Evolutionary conservation across 2,888 invertebrate species (phyloP).

Genomic region (Phaedon cochleariae): DNA sequence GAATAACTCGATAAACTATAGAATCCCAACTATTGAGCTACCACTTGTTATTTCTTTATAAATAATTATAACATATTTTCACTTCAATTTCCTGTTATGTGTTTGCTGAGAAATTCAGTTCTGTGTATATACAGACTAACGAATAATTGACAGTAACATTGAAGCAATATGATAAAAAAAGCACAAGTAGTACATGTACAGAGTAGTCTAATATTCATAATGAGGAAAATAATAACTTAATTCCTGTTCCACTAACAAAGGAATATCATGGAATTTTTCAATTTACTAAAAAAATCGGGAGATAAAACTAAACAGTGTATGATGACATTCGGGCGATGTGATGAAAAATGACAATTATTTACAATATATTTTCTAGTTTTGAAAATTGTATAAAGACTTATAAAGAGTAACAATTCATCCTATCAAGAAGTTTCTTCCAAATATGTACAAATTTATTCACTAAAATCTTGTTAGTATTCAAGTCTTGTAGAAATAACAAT

Average conservation of each 20-base stretch:
- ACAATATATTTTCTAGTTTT: constrained; percentile 36
- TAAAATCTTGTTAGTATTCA: constrained; percentile 36
- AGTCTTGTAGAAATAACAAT: constrained; percentile 43
- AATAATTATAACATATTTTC: no score
- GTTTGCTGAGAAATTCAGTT: not conserved
- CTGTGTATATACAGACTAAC: not conserved
- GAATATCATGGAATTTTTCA: no score
- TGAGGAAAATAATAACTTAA: not conserved
- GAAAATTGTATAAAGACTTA: constrained; percentile 41
- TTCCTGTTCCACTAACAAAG: not conserved
- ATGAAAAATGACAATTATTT: constrained; percentile 32
- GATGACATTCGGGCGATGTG: constrained; percentile 20
- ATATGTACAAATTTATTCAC: constrained; percentile 39
- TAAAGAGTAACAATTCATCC: constrained; percentile 42
- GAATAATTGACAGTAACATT: not conserved
- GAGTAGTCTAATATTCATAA: not conserved
- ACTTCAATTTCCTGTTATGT: no score
- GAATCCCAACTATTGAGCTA: not conserved
- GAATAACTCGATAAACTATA: not conserved
- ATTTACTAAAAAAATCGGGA: no score
- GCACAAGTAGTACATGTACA: not conserved
- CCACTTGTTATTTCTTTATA: not conserved
- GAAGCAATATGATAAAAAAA: not conserved
- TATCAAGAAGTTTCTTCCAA: constrained; percentile 31
- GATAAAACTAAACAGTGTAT: no score